A percentile compares a stretch with the other conserved stretches of the same genome.
phyloP scores from a whole-genome alignment of 2,797 vertebrate genomes.

The Rhadinocentrus ornatus region DNA sequence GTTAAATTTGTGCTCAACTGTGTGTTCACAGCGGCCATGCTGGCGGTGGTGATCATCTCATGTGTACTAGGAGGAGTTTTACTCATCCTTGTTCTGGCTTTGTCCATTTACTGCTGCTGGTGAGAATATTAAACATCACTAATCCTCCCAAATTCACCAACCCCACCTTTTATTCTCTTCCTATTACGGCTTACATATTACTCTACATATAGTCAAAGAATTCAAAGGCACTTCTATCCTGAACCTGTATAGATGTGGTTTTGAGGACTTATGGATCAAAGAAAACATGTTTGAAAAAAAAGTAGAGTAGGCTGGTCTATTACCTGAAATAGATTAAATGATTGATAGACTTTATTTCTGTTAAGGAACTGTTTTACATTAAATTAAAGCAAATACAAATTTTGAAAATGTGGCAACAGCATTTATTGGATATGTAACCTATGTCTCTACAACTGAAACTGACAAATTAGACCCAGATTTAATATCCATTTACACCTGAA shows the following conservation, averaged over 20 bases:
- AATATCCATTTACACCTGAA: too few relatives aligned
- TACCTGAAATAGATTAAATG: background rate
- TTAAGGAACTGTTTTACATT: background rate
- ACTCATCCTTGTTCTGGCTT: conserved; percentile 72
- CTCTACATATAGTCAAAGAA: background rate
- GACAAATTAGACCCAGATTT: too few relatives aligned
- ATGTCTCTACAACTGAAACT: background rate
- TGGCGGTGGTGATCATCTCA: conserved; percentile 84
- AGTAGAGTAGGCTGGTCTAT: background rate
- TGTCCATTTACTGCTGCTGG: conserved; percentile 70
- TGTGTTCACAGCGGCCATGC: conserved; percentile 71
- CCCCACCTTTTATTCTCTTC: background rate
- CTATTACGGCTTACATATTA: background rate
- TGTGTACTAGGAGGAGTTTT: conserved; percentile 81
- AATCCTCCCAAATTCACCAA: background rate
- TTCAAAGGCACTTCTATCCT: background rate
- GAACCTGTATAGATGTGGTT: background rate
- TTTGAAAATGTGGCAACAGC: background rate
- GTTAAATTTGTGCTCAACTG: conserved; percentile 1
- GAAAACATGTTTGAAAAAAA: background rate
- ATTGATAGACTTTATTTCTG: background rate
- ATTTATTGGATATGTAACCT: background rate
- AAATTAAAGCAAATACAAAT: background rate
- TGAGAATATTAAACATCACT: conserved; percentile 44
- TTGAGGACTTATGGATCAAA: background rate